Base-by-base conservation (phyloP, 2,888 invertebrate genomes). In the Corythucha ciliata region DNA sequence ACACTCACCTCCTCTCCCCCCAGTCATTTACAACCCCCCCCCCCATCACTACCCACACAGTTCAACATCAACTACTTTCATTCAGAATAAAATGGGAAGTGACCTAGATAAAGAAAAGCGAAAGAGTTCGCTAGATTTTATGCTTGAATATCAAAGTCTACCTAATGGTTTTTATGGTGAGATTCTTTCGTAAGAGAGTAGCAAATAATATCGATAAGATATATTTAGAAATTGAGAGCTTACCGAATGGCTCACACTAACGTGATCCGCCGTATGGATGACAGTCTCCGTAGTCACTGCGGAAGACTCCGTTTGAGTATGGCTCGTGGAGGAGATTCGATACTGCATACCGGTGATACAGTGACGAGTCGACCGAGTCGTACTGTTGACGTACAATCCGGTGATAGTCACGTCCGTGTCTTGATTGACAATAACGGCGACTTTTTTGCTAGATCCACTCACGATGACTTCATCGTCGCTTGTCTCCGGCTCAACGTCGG, bases 321-420 rank as follows among this genome's bases (percentile, higher is more conserved):
- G 83, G 66, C 87, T 88, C 46, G 87, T 88, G 42, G 87, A 85
- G 59, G 86, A 86, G 61, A 88, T 88, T 58, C 87, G 78, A 68
- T 89, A 88, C 70, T 88, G 86, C 84, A 88, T 80, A 40, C 82
- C 82, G 25, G 81, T 80, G 59, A 83, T 87, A 67, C 88, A 88
- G 66, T 81, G 88, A 25, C 86, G 85, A 67, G 83, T 82, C 66
- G 82, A 85, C 64, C 79, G 79, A 59, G 85, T 86, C 27, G 79
- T 78, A 51, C 80, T 74, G 66, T 81, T 81, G 45, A 81, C 80
- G 68, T 88, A 88, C 53, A 88, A 85, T 14, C 87, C 87, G 3
- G 88, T 88, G 61, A 88, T 87, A 26, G 88, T 89, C 22, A 88
- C 85, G 64, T 88, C 88, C 83, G 62, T 87, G 87, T 62, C 88